A percentile compares a stretch with the other conserved stretches of the same genome.
Evolutionary conservation across 1,140 invertebrate species (phyloP).

Genomic region (Rhysida immarginata): DNA sequence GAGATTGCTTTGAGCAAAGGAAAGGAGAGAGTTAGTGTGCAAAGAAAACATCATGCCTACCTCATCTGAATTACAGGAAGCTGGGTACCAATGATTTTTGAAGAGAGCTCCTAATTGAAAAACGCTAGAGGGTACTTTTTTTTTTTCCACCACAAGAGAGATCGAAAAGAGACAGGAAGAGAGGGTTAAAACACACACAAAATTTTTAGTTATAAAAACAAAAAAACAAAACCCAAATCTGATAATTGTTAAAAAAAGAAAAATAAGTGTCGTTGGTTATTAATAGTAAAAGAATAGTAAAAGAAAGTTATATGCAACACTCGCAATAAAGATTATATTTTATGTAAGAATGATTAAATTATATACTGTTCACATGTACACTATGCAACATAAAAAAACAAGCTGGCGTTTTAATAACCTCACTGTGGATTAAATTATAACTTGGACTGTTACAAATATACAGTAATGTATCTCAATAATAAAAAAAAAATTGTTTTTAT

Average conservation of each 20-base stretch:
- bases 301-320: neutral
- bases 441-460: too few relatives aligned
- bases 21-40: too few relatives aligned
- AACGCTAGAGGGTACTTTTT: neutral
- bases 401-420: too few relatives aligned
- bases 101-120: neutral
- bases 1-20: too few relatives aligned
- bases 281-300: neutral
- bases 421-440: too few relatives aligned
- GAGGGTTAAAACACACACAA: neutral
- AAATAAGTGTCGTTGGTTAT: neutral
- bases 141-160: neutral
- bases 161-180: neutral
- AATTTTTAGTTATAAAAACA: too few relatives aligned
- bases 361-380: too few relatives aligned
- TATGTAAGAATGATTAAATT: neutral
- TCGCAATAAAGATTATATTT: neutral
- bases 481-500: too few relatives aligned
- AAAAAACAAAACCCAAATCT: too few relatives aligned
- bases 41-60: neutral
- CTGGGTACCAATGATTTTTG: neutral
- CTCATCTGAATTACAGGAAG: neutral
- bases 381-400: too few relatives aligned
- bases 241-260: neutral
- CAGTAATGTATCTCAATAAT: too few relatives aligned